A percentile compares a stretch with the other conserved stretches of the same genome.
Evolutionary conservation across 2,888 invertebrate genomes (phyloP).

Genomic region (Petrolisthes cinctipes): DNA sequence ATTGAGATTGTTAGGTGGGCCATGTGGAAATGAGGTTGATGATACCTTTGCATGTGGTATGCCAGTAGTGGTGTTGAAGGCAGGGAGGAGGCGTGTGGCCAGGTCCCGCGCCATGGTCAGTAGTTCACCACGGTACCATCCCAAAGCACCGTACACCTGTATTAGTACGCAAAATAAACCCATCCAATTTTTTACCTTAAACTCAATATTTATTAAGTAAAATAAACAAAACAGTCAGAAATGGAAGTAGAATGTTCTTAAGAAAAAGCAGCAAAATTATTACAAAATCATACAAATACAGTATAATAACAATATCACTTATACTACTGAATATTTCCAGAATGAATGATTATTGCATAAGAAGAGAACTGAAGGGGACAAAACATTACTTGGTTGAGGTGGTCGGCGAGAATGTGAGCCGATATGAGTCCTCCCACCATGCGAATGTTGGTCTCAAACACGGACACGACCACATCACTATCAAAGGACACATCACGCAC

Average conservation of each 20-base stretch:
- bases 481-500: constrained; percentile 91
- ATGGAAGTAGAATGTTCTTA: not conserved
- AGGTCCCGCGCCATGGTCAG: constrained; percentile 91
- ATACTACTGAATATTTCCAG: too few relatives aligned
- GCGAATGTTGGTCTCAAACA: constrained; percentile 98
- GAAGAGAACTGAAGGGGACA: too few relatives aligned
- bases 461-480: constrained; percentile 93
- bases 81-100: constrained; percentile 92
- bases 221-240: not conserved
- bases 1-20: too few relatives aligned
- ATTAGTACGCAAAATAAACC: constrained; percentile 69
- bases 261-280: not conserved
- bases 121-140: constrained; percentile 77
- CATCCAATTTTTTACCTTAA: not conserved
- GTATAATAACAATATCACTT: too few relatives aligned
- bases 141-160: constrained; percentile 76
- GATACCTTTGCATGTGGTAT: constrained; percentile 93
- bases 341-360: too few relatives aligned
- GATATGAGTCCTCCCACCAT: constrained; percentile 95
- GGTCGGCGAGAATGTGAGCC: constrained; percentile 89
- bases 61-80: constrained; percentile 97
- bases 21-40: too few relatives aligned
- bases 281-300: too few relatives aligned
- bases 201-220: not conserved
- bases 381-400: constrained; percentile 68